Conservation (phyloP, 2,888 invertebrate species). For the Phalangium opilio region DNA sequence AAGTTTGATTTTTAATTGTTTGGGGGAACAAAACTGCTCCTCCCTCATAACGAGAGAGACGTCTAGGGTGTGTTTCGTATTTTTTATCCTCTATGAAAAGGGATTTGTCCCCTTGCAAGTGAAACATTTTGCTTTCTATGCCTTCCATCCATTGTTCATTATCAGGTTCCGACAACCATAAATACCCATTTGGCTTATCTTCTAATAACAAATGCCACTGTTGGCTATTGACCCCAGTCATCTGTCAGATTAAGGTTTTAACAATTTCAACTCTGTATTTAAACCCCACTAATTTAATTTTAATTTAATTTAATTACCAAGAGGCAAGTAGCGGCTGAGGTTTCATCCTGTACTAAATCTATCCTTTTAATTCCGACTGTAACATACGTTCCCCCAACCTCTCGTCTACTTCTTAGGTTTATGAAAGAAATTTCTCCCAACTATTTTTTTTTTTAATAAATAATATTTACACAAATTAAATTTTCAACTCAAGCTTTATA, state of each 20-base stretch:
- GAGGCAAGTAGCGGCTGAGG: conserved; percentile 27
- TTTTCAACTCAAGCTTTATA: too few relatives aligned
- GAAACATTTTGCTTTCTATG: too few relatives aligned
- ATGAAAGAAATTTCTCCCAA: conserved; percentile 48
- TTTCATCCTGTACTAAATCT: conserved; percentile 55
- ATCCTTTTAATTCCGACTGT: conserved; percentile 45
- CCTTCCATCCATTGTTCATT: conserved; percentile 36
- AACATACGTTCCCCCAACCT: conserved; percentile 49
- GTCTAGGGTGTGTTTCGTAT: conserved; percentile 22
- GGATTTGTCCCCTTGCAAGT: conserved; percentile 36
- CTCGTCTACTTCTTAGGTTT: conserved; percentile 50
- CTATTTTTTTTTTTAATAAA: conserved; percentile 15
- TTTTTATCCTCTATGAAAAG: conserved; percentile 11
- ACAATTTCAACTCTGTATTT: too few relatives aligned
- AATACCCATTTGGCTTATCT: conserved; percentile 54
- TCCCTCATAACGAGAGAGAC: conserved; percentile 28
- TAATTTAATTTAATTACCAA: conserved; percentile 25
- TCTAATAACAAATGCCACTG: conserved; percentile 72
- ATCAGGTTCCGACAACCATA: conserved; percentile 48
- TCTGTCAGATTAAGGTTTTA: conserved; percentile 39
- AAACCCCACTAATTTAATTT: too few relatives aligned
- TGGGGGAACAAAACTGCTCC: conserved; percentile 43
- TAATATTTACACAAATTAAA: too few relatives aligned
- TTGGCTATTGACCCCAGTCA: conserved; percentile 52
- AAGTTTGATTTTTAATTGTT: conserved; percentile 40